Evolutionary conservation across 2,113 vertebrate genomes (phyloP), one percentile per base, ranked within the genome.

Genomic region (Heliornis fulica): DNA sequence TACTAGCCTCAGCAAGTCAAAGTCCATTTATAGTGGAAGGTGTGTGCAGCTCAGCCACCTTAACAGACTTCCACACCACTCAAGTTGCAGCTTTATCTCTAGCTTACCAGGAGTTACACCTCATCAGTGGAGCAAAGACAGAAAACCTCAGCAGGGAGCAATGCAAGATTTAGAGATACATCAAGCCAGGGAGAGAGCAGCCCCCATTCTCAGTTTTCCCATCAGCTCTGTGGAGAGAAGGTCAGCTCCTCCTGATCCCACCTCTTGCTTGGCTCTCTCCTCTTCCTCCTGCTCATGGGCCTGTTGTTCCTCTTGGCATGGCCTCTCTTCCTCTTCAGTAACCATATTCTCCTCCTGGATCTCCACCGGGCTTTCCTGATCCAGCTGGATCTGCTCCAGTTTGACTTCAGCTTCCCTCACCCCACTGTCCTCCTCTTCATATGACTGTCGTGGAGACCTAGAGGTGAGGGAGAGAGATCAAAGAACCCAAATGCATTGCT

Each of bases 311-410:
- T 98, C 98, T 63, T 93, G 96, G 87, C 93, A 97, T 64, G 83
- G 97, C 87, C 97, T 97, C 86, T 98, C 97, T 90, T 98, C 97
- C 75, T 98, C 98, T 11, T 66, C 83, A 25, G 97, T 90, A 74
- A 94, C 97, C 77, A 98, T 98, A 69, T 98, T 96, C 63, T 98
- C 98, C 85, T 96, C 93, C 65, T 0, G 53, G 26, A 87, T 97
- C 90, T 98, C 97, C 92, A 98, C 98, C 1, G 59, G 93, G 53
- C 56, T 92, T 68, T 97, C 97, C 36, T 90, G 97, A 63, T 97
- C 82, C 41, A 97, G 94, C 17, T 94, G 91, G 34, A 99, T 96
- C 91, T 98, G 98, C 97, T 98, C 98, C 93, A 99, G 93, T 64
- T 96, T 97, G 93, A 89, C 97, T 87, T 98, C 77, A 1, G 97